Percentiles rank a stretch among this genome's conserved stretches.
phyloP scores from a whole-genome alignment of 2,888 invertebrate species.

The Pelosia muscerda region DNA sequence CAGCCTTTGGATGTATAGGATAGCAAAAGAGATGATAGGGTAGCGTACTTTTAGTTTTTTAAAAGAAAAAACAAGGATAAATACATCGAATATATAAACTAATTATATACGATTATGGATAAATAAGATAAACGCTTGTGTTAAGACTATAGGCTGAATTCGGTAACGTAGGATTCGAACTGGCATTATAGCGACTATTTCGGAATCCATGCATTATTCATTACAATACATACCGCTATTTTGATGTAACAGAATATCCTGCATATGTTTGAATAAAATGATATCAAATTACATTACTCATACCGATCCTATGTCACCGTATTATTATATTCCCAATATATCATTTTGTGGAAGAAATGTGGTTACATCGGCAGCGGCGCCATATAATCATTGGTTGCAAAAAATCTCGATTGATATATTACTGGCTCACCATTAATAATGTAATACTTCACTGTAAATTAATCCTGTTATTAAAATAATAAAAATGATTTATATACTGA shows the following conservation, averaged over 20 bases:
- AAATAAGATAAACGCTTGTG: not conserved
- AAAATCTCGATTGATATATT: slow-evolving; percentile 43
- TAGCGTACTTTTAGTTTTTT: too few species aligned
- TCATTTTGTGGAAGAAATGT: slow-evolving; percentile 23
- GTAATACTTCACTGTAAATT: slow-evolving; percentile 16
- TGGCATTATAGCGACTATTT: not conserved
- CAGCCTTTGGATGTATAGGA: too few species aligned
- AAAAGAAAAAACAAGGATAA: too few species aligned
- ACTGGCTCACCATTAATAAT: slow-evolving; percentile 30
- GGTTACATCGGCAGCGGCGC: slow-evolving; percentile 37
- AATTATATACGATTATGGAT: too few species aligned
- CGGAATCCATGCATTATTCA: not conserved
- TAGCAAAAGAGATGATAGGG: too few species aligned
- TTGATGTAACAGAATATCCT: not conserved
- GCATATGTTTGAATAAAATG: slow-evolving; percentile 18
- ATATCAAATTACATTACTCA: slow-evolving; percentile 22
- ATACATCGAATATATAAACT: too few species aligned
- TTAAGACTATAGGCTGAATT: not conserved
- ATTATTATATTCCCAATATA: slow-evolving; percentile 26
- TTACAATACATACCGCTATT: not conserved
- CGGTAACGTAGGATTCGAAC: not conserved
- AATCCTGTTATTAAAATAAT: slow-evolving; percentile 11
- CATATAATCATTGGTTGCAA: slow-evolving; percentile 46
- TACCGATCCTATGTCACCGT: slow-evolving; percentile 17
- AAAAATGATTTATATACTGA: not conserved